A percentile compares a stretch with the other conserved stretches of the same genome.
These are phyloP conservation scores for Hirtodrosophila duncani DNA, from an alignment of 2,888 invertebrate species.

Conservation along the genomic window DNA sequence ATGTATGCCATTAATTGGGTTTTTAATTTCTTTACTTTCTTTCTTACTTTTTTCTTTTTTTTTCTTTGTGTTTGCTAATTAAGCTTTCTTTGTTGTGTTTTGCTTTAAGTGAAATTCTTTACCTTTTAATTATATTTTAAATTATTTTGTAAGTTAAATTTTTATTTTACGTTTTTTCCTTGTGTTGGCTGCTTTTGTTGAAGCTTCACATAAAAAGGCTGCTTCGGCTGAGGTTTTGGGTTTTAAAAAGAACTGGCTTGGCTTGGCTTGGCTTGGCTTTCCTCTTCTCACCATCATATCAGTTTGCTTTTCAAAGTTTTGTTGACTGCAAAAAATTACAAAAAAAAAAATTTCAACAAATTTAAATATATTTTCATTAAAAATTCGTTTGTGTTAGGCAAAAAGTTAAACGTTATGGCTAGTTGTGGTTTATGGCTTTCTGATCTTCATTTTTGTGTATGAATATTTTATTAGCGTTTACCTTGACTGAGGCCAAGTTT, in stretches of 20 bases:
- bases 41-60: constrained; percentile 22
- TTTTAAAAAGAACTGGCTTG: too few relatives aligned
- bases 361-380: too few relatives aligned
- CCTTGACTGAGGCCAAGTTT: constrained; percentile 41
- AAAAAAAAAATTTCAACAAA: too few relatives aligned
- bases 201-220: constrained; percentile 15
- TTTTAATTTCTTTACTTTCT: constrained; percentile 9
- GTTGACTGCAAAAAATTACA: not conserved
- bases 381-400: too few relatives aligned
- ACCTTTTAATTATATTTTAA: constrained; percentile 1
- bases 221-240: constrained; percentile 25
- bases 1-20: constrained; percentile 35
- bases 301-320: too few relatives aligned
- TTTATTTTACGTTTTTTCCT: constrained; percentile 1
- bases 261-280: too few relatives aligned
- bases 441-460: constrained; percentile 2
- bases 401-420: not conserved
- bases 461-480: not conserved
- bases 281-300: too few relatives aligned
- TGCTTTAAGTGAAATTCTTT: constrained; percentile 1
- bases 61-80: constrained; percentile 17
- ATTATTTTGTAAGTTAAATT: constrained; percentile 5
- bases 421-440: not conserved
- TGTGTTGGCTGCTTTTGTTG: constrained; percentile 7
- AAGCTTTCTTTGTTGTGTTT: constrained; percentile 11